A percentile compares a stretch with the other conserved stretches of the same genome.
phyloP scores from a whole-genome alignment of 1,140 invertebrate genomes.

The Pentalonia nigronervosa region DNA sequence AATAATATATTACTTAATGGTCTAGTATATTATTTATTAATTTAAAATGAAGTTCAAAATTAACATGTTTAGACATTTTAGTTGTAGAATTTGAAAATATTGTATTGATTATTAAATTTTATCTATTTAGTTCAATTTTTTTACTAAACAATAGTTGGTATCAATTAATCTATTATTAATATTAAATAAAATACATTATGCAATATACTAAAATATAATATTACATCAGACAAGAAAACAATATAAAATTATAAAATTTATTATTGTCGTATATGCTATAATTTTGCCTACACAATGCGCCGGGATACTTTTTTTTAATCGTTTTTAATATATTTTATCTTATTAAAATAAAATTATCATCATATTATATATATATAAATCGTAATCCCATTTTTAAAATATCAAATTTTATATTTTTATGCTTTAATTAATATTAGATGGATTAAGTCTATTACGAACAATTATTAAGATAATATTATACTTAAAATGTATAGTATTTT shows the following conservation, averaged over 20 bases:
- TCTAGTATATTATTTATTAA: not conserved
- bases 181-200: not conserved
- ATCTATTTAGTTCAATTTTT: too few relatives aligned
- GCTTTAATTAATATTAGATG: too few relatives aligned
- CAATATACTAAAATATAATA: not conserved
- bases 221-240: not conserved
- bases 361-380: too few relatives aligned
- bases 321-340: not conserved
- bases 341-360: too few relatives aligned
- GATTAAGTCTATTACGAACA: too few relatives aligned
- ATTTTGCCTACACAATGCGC: conserved; percentile 24
- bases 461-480: too few relatives aligned
- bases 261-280: not conserved
- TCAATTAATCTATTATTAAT: not conserved
- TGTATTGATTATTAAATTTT: not conserved
- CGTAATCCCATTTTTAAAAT: too few relatives aligned
- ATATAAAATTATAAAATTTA: not conserved
- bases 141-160: not conserved
- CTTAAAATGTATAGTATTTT: too few relatives aligned
- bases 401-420: too few relatives aligned
- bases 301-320: not conserved
- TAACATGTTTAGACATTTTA: not conserved
- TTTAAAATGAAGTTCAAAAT: not conserved
- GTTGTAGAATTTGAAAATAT: not conserved
- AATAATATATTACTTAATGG: not conserved